Conservation (phyloP, 2,797 vertebrate species). For the Gallirallus australis region DNA sequence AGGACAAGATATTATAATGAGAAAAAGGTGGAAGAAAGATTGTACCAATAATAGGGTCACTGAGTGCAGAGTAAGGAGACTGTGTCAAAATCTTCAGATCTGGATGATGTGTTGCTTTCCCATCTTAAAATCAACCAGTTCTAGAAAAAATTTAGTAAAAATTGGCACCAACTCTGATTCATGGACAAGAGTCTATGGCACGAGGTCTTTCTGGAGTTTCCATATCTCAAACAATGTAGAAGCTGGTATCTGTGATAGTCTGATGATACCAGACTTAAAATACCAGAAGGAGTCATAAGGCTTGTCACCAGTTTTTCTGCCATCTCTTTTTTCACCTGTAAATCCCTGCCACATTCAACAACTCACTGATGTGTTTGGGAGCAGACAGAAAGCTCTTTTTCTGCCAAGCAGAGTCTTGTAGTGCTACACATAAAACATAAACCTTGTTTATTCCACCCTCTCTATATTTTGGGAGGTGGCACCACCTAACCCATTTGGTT, state of each 20-base stretch:
- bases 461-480: not conserved
- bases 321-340: not conserved
- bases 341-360: not conserved
- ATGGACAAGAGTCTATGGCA: not conserved
- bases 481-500: not conserved
- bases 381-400: not conserved
- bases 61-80: not conserved
- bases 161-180: not conserved
- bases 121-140: not conserved
- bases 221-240: not conserved
- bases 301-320: not conserved
- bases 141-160: not conserved
- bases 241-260: not conserved
- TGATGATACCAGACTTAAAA: not conserved
- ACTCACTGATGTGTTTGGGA: not conserved
- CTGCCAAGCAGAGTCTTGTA: not conserved
- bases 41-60: not conserved
- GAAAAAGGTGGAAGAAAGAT: not conserved
- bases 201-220: not conserved
- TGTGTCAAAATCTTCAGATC: not conserved
- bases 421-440: not conserved
- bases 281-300: not conserved
- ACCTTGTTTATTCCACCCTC: not conserved
- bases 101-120: not conserved
- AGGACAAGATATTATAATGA: not conserved